phyloP scores from a whole-genome alignment of 2,888 invertebrate genomes.

The Uloborus plumipes region DNA sequence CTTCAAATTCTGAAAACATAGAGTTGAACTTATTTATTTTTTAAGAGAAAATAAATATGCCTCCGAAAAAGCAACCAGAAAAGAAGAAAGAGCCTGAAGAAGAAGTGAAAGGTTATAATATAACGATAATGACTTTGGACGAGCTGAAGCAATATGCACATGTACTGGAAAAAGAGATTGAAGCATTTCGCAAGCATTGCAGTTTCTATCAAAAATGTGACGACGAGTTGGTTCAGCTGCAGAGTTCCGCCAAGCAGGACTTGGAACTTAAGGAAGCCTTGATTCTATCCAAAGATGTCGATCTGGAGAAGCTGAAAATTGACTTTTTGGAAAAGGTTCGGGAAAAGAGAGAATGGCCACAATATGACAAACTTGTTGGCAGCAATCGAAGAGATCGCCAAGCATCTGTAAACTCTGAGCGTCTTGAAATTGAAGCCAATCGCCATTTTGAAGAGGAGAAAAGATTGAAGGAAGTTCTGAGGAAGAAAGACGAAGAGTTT shows the following conservation, averaged over 20 bases:
- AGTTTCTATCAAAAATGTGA: constrained; percentile 33
- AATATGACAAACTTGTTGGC: constrained; percentile 9
- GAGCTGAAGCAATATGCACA: constrained; percentile 28
- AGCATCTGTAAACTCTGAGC: background rate
- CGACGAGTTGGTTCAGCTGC: constrained; percentile 7
- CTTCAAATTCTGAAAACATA: too few relatives aligned
- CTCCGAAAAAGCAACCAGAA: constrained; percentile 25
- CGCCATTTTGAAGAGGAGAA: constrained; percentile 7
- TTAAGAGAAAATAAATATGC: constrained; percentile 11
- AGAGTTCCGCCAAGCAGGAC: constrained; percentile 11
- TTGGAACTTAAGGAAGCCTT: background rate
- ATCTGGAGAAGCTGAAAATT: constrained; percentile 19
- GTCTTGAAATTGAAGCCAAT: background rate
- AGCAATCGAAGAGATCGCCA: background rate
- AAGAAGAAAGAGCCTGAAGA: constrained; percentile 23
- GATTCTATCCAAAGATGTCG: constrained; percentile 35
- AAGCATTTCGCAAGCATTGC: constrained; percentile 16
- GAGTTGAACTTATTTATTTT: too few relatives aligned
- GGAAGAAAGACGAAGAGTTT: constrained; percentile 17
- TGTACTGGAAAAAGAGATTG: constrained; percentile 32
- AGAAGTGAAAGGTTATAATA: constrained; percentile 1
- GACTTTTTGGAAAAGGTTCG: constrained; percentile 4
- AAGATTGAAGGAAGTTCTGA: background rate
- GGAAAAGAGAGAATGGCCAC: constrained; percentile 14
- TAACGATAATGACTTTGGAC: constrained; percentile 6